Percentiles rank a stretch among this genome's conserved stretches.
These are phyloP conservation scores for Eptatretus atami DNA, from an alignment of 2,797 vertebrate species.

Conservation along the genomic window DNA sequence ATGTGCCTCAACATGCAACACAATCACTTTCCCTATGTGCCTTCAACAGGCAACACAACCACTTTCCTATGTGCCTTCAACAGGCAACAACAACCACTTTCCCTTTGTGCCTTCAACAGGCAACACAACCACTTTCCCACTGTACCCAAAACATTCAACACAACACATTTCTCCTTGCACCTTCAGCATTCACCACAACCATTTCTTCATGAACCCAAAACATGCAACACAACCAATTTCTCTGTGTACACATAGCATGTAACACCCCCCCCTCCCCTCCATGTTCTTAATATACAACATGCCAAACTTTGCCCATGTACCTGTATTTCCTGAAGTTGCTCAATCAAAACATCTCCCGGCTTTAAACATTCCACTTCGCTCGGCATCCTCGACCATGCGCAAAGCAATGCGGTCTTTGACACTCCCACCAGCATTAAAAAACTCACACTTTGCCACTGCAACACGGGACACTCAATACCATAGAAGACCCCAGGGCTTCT, in stretches of 20 bases:
- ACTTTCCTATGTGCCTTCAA: too few species aligned
- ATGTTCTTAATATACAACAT: neutral
- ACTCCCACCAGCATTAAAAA: conserved; percentile 64
- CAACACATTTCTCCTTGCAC: too few species aligned
- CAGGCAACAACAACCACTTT: too few species aligned
- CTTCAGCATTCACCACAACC: neutral
- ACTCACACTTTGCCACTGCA: conserved; percentile 78
- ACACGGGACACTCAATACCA: neutral
- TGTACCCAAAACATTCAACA: too few species aligned
- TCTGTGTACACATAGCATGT: too few species aligned
- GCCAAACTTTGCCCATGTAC: conserved; percentile 13
- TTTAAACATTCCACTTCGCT: conserved; percentile 41
- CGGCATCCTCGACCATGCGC: conserved; percentile 73
- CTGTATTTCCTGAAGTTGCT: conserved; percentile 88
- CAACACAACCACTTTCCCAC: neutral
- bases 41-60: too few species aligned
- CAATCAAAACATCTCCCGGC: conserved; percentile 71
- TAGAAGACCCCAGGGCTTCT: neutral
- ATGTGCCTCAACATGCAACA: too few species aligned
- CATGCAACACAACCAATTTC: too few species aligned
- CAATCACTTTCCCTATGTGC: too few species aligned
- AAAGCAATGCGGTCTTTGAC: conserved; percentile 78
- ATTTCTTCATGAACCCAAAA: too few species aligned
- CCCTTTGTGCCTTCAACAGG: too few species aligned
- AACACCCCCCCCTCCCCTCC: too few species aligned